Evolutionary conservation across 2,888 invertebrate species (phyloP), one percentile per base, ranked within the genome.

Genomic region (Physocephala rufipes): DNA sequence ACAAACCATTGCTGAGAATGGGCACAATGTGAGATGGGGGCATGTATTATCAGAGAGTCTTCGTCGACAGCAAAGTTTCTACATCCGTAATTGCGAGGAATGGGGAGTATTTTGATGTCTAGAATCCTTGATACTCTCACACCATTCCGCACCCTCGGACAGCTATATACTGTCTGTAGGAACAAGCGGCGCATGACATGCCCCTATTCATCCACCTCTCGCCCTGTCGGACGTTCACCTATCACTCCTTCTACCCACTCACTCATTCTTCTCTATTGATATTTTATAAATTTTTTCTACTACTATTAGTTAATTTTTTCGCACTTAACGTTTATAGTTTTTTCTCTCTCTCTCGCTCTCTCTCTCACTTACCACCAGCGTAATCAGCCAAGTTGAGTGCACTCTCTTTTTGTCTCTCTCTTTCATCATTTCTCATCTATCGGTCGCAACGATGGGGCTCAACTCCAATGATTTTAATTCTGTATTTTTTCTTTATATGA

Each of bases 131-230:
- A 45, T 24, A 16, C 63, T 21, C 45, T 47, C 28, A 21, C 24
- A n/a, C n/a, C n/a, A 9, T 4, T 36, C 36, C 36, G 4, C 9
- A 9, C 36, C 36, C 5, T 7, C 36, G 5, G 36, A 36, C 36
- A 9, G 4, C 36, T 36, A 4, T 36, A 9, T 9, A 7, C 36
- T 36, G 9, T 36, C 9, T 36, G 36, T 36, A 36, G 30, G 26
- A 43, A 36, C 43, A n/a, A n/a, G n/a, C 30, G 72, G 75, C 75
- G 73, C 75, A 76, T 77, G 75, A 73, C 76, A 76, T 77, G 76
- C 75, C 76, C 76, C 75, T 76, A 75, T 76, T n/a, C n/a, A n/a
- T n/a, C n/a, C n/a, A n/a, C n/a, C n/a, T n/a, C n/a, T n/a, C n/a
- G n/a, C n/a, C n/a, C n/a, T n/a, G n/a, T n/a, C n/a, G n/a, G n/a